Base-by-base conservation (phyloP, 2,888 invertebrate genomes). In the Thelaira solivaga region DNA sequence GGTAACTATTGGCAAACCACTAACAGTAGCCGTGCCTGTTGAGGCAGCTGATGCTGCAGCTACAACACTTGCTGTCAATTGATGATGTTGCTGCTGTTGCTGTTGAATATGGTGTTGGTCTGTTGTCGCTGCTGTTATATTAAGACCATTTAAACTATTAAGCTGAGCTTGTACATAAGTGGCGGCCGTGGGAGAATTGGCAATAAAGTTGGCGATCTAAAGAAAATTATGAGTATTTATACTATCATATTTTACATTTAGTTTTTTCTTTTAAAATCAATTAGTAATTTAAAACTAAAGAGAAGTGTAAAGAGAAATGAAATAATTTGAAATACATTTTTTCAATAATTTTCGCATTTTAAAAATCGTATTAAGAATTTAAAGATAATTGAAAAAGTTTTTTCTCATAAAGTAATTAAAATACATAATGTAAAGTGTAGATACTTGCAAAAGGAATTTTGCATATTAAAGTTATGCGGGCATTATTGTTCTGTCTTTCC, bases 161-260 rank as follows among this genome's bases (percentile, higher is more conserved):
- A 87, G 76, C 57, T 86, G 87, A 0, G 86, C 86, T 80, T 86
- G 86, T 80, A 86, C 85, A 64, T 86, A 86, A 72, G 83, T 83
- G 69, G 86, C 87, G 62, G 86, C 86, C 62, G 87, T 87, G 24
- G 86, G 86, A 41, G 86, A 87, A 80, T 86, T 86, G 76, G 86
- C 86, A 82, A 86, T 87, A 82, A 86, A 86, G 83, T 87, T 85
- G 80, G 86, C 84, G 83, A 86, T 87, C 87, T 86, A 82, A 49
- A 64, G 36, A 53, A 65, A 81, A 82, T n/a, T n/a, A 82, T 76
- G 0, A 81, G 80, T 68, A 36, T 29, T 73, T 61, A 78, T 80
- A 31, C 24, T 45, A 59, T 77, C 75, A 80, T 65, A 80, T 74
- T 73, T 55, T n/a, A 64, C 1, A n/a, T 13, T 39, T 4, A 13